Base-by-base conservation (phyloP, 1,140 invertebrate genomes). In the Bombus superbus region DNA sequence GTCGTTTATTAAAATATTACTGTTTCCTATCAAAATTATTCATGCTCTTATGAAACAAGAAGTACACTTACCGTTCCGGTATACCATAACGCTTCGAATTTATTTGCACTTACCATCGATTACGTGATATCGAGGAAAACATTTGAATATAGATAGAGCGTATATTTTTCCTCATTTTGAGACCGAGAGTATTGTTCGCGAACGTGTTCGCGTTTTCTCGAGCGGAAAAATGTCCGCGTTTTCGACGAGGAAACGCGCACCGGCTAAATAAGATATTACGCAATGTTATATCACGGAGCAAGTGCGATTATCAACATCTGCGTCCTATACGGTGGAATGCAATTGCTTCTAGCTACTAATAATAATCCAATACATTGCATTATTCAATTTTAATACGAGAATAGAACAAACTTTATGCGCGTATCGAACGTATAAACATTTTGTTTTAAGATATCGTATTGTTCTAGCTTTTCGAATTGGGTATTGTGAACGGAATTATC, bases 241-340 rank as follows among this genome's bases (percentile, higher is more conserved):
- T 75, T 75, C 32, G 62, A 57, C 9, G 44, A 53, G n/a, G 32
- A 53, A 83, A 15, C 59, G 28, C 3, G 28, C 59, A 62, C 59
- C 11, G 38, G 32, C 57, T n/a, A 28, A 82, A 44, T 82, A 35
- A 74, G 40, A 47, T 47, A 66, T 83, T 75, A n/a, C 81, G 42
- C n/a, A 66, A 75, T 62, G 81, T 66, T n/a, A 83, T 53, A 69
- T 69, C 66, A 44, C 44, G 6, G 1, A 53, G 18, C 47, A 53
- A 53, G 47, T 53, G 3, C 42, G 35, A 53, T 80, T 80, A 80
- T 71, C 64, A 42, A 35, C 38, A 18, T 38, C 42, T 22, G 11
- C 32, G 32, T 25, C 25, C 40, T 80, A 35, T 40, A 18, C 22
- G 11, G 28, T 28, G 78, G 78, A 69, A 80, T 80, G 78, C 64